These are phyloP conservation scores for Gadus macrocephalus DNA, from an alignment of 2,113 vertebrate genomes.

Conservation along the genomic window DNA sequence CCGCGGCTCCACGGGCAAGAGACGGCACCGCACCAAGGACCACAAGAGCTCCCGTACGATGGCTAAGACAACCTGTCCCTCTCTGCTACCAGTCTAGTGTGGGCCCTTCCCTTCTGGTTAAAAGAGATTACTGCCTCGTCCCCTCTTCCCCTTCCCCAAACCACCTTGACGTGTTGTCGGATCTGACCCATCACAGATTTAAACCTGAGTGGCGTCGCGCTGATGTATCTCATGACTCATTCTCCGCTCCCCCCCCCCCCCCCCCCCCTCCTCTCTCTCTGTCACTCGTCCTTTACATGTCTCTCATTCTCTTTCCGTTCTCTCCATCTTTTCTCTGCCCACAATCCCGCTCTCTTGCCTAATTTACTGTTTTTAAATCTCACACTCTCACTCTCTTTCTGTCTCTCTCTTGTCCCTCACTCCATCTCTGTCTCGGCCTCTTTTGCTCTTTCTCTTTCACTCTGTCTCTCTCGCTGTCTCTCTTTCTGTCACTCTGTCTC, in stretches of 20 bases:
- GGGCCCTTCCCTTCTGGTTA: neutral
- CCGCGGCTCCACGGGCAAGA: constrained; percentile 76
- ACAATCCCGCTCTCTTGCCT: neutral
- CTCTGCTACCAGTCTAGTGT: neutral
- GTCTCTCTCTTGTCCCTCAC: neutral
- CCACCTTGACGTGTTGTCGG: constrained; percentile 19
- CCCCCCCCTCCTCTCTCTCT: constrained; percentile 6
- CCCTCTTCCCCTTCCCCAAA: neutral
- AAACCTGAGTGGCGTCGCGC: constrained; percentile 32
- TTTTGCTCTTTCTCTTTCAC: neutral
- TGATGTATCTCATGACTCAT: constrained; percentile 43
- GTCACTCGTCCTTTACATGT: constrained; percentile 27
- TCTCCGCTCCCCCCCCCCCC: constrained; percentile 20
- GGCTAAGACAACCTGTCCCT: neutral
- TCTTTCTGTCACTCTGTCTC: neutral
- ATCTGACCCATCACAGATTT: constrained; percentile 38
- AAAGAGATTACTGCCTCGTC: constrained; percentile 6
- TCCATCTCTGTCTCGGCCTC: neutral
- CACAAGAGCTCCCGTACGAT: constrained; percentile 89
- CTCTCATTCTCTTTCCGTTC: constrained; percentile 22
- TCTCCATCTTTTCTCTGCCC: neutral
- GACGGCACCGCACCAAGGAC: constrained; percentile 84
- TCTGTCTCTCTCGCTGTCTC: neutral
- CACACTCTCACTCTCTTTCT: constrained; percentile 27
- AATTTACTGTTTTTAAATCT: constrained; percentile 16